Evolutionary conservation across 2,113 vertebrate species (phyloP).

Genomic region (Sinocyclocheilus grahami): DNA sequence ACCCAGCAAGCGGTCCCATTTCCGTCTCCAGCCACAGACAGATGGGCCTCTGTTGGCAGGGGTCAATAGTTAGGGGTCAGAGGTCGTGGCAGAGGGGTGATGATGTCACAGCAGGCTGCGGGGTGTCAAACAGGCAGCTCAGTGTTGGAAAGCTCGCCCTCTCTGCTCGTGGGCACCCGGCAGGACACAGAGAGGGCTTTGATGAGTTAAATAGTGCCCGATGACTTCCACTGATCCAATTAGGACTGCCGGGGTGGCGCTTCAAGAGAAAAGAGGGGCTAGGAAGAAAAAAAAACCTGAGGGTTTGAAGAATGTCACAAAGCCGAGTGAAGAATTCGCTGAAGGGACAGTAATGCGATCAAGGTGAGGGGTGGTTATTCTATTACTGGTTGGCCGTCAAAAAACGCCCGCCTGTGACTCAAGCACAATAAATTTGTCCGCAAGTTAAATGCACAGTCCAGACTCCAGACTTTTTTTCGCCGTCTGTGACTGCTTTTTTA

Average conservation of each 20-base stretch:
- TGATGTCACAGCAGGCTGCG: constrained; percentile 50
- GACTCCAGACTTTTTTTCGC: constrained; percentile 26
- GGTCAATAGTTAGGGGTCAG: constrained; percentile 47
- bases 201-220: constrained; percentile 58
- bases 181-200: constrained; percentile 55
- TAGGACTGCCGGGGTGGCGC: constrained; percentile 39
- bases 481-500: constrained; percentile 29
- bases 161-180: constrained; percentile 38
- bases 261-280: background rate
- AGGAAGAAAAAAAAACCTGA: constrained; percentile 18
- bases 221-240: constrained; percentile 56
- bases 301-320: constrained; percentile 11
- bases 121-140: constrained; percentile 12
- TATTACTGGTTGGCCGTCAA: constrained; percentile 5
- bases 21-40: constrained; percentile 18
- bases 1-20: constrained; percentile 11
- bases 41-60: constrained; percentile 43
- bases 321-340: background rate
- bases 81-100: constrained; percentile 46
- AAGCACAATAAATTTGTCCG: background rate
- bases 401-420: background rate
- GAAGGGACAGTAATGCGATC: constrained; percentile 3
- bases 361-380: constrained; percentile 1
- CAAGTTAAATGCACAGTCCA: constrained; percentile 1
- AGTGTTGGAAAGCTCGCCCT: constrained; percentile 41